phyloP scores from a whole-genome alignment of 2,797 vertebrate species.

The Hipposideros larvatus region DNA sequence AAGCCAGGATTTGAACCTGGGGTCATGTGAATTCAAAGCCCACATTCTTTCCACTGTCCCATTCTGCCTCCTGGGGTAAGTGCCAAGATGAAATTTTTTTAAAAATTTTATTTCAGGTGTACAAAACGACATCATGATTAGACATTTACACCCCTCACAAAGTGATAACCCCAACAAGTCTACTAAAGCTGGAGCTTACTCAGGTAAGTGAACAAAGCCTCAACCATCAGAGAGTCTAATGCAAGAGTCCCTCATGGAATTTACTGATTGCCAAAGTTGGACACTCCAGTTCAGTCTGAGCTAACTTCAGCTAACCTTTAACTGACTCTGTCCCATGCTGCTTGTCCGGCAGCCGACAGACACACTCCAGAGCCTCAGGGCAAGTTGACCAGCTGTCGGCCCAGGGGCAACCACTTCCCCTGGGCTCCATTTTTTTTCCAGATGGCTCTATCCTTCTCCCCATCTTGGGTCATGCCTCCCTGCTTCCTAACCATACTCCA shows the following conservation, averaged over 20 bases:
- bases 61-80: neutral
- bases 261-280: no score
- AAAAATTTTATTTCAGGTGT: no score
- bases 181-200: no score
- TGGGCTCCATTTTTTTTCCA: neutral
- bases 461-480: neutral
- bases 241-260: neutral
- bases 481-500: neutral
- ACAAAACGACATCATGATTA: no score
- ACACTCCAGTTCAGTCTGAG: neutral
- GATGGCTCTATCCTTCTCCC: neutral
- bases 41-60: neutral
- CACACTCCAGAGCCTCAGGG: neutral
- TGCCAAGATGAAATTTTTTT: no score
- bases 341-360: fast-evolving
- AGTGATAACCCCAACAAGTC: no score
- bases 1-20: neutral
- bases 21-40: neutral
- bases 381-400: no score
- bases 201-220: neutral
- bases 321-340: fast-evolving
- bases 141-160: no score
- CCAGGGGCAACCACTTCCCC: neutral
- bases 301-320: neutral
- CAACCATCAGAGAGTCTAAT: neutral